Conservation (phyloP, 1,140 invertebrate species). For the Nymphalis io region DNA sequence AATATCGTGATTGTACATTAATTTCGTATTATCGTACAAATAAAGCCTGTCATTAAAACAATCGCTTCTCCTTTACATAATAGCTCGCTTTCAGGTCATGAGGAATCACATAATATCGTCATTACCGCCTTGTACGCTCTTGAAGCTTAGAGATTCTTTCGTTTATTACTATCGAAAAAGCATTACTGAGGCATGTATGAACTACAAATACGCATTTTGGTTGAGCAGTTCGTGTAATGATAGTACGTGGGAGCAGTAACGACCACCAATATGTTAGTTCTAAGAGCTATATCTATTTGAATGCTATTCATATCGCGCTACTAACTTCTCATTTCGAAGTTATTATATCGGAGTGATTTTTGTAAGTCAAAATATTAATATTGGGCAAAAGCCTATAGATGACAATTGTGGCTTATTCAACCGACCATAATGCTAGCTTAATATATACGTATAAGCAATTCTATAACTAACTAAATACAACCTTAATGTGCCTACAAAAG, state of each 20-base stretch:
- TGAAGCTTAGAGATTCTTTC: slow-evolving; percentile 19
- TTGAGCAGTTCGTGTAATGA: slow-evolving; percentile 16
- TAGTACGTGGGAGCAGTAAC: slow-evolving; percentile 23
- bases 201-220: slow-evolving; percentile 29
- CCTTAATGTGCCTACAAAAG: too few relatives aligned
- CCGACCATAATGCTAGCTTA: too few relatives aligned
- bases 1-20: too few relatives aligned
- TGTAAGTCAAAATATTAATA: too few relatives aligned
- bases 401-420: too few relatives aligned
- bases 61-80: slow-evolving; percentile 5
- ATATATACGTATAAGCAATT: too few relatives aligned
- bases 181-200: slow-evolving; percentile 27
- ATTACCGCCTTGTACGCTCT: slow-evolving; percentile 6
- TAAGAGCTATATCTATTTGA: background rate
- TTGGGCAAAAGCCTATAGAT: too few relatives aligned
- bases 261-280: slow-evolving; percentile 10
- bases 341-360: too few relatives aligned
- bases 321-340: too few relatives aligned
- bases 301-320: background rate
- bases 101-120: slow-evolving; percentile 2
- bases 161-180: slow-evolving; percentile 33
- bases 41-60: background rate
- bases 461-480: too few relatives aligned
- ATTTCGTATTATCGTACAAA: background rate
- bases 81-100: background rate